These are phyloP conservation scores for Sclerodermus sp. DNA, from an alignment of 2,888 invertebrate species.

Conservation along the genomic window DNA sequence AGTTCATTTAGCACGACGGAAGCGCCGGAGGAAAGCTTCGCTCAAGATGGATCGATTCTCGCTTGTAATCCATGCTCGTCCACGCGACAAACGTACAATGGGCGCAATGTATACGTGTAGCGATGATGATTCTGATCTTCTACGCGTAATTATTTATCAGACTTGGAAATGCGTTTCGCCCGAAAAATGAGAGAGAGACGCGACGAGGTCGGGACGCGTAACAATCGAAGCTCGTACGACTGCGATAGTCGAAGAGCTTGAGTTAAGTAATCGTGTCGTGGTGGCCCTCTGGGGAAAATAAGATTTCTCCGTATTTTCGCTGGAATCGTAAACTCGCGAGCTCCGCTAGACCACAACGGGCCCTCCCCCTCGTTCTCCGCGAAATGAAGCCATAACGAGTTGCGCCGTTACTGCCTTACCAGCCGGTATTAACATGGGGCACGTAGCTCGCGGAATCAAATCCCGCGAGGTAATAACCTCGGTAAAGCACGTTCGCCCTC, in stretches of 20 bases:
- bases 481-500: too few relatives aligned
- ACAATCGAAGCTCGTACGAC: not conserved
- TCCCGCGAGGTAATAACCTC: constrained; percentile 42
- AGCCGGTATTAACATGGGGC: constrained; percentile 38
- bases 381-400: constrained; percentile 34
- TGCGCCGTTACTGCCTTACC: constrained; percentile 21
- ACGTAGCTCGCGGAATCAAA: constrained; percentile 43
- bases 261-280: not conserved
- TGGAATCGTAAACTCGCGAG: constrained; percentile 17
- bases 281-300: constrained; percentile 10
- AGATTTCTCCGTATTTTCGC: constrained; percentile 16
- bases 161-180: too few relatives aligned
- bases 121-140: too few relatives aligned
- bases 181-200: too few relatives aligned
- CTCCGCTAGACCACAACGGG: not conserved
- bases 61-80: too few relatives aligned
- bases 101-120: too few relatives aligned
- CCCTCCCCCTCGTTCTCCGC: not conserved
- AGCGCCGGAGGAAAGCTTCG: too few relatives aligned
- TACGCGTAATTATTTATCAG: too few relatives aligned
- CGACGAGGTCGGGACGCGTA: not conserved
- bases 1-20: too few relatives aligned
- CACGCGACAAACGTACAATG: too few relatives aligned
- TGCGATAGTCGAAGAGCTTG: too few relatives aligned
- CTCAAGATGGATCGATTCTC: too few relatives aligned